Evolutionary conservation across 1,140 invertebrate genomes (phyloP), one percentile per base, ranked within the genome.

Genomic region (Sipha flava): DNA sequence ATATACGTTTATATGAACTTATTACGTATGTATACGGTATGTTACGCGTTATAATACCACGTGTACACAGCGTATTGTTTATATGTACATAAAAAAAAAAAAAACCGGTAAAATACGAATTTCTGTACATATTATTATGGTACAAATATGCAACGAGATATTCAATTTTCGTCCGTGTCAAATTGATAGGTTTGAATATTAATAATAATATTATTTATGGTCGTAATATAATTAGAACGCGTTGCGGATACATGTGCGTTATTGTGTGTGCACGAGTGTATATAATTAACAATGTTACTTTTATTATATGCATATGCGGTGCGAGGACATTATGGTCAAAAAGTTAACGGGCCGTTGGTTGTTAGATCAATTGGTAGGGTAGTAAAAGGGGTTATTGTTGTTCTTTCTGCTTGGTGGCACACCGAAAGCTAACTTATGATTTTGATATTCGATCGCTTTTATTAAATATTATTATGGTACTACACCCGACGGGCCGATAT

Each of bases 291-390:
- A 37, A 43, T 66, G n/a, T n/a, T n/a, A n/a, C n/a, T 47, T 26
- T 47, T 45, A 29, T 43, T 47, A 66, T 12, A 4, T 31, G 9
- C 6, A 29, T 18, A 47, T 23, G 14, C 6, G 3, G 14, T 9
- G 21, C 4, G 21, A 43, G 37, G 14, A 45, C 40, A 29, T 23
- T 70, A 70, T 70, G 31, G 43, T 43, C 2, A 70, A 70, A 73
- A 52, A 52, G 70, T 73, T 73, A 73, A 73, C 47, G 70, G 70
- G 29, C 9, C 70, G 54, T 45, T 73, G 47, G 29, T 52, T 31
- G 34, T 6, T n/a, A 34, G 26, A 34, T 54, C n/a, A 66, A 21
- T 21, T 37, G 23, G n/a, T 40, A 23, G 34, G 62, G 12, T 45
- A 40, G 26, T 45, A 34, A 43, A 45, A 45, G 70, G 70, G 70